Evolutionary conservation across 2,888 invertebrate genomes (phyloP).

Genomic region (Dione vanillae): DNA sequence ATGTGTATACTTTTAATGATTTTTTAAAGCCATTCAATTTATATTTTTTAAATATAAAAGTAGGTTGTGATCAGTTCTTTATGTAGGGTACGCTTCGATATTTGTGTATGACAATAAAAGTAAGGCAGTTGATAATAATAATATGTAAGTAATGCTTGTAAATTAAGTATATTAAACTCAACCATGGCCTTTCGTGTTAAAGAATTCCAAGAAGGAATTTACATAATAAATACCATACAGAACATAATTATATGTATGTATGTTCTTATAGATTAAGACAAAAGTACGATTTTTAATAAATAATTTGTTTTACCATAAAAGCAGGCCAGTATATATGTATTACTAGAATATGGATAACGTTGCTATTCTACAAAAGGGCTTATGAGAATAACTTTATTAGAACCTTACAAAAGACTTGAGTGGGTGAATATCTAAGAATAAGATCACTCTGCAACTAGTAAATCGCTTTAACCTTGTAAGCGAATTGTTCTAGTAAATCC

Average conservation of each 20-base stretch:
- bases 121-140: constrained; percentile 4
- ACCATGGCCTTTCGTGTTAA: constrained; percentile 26
- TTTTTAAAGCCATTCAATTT: too few relatives aligned
- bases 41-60: too few relatives aligned
- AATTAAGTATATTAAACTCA: constrained; percentile 20
- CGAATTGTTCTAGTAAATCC: constrained; percentile 66
- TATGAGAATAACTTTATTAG: constrained; percentile 3
- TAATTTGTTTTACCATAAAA: not conserved
- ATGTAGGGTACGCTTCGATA: too few relatives aligned
- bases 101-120: not conserved
- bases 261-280: not conserved
- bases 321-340: not conserved
- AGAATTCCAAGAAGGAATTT: constrained; percentile 32
- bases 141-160: constrained; percentile 1
- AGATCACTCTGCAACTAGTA: constrained; percentile 63
- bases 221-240: constrained; percentile 19
- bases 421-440: constrained; percentile 54
- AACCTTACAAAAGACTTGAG: constrained; percentile 25
- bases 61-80: too few relatives aligned
- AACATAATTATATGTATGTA: not conserved
- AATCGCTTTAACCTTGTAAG: constrained; percentile 68
- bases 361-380: not conserved
- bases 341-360: not conserved
- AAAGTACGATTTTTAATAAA: too few relatives aligned
- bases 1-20: too few relatives aligned